These are phyloP conservation scores for Marcusenius ussheri DNA, from an alignment of 2,113 vertebrate genomes.

Conservation along the genomic window DNA sequence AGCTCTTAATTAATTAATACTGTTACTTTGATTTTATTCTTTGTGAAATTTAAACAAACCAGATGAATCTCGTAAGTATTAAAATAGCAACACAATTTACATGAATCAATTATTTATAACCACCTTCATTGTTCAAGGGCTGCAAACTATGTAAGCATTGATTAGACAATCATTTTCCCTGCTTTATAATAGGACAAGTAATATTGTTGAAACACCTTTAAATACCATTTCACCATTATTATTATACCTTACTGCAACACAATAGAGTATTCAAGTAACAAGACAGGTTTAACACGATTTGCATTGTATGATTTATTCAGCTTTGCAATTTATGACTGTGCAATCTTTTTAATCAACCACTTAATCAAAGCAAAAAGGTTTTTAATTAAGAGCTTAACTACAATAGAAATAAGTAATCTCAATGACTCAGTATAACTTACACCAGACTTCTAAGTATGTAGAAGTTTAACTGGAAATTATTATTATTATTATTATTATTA, in stretches of 20 bases:
- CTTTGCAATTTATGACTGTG: neutral
- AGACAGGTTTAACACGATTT: neutral
- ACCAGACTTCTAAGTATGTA: neutral
- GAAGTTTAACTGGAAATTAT: neutral
- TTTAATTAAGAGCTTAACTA: neutral
- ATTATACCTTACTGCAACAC: neutral
- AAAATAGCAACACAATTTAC: neutral
- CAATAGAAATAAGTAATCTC: neutral
- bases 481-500: neutral
- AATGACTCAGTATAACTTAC: neutral
- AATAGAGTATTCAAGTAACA: neutral
- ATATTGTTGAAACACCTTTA: neutral
- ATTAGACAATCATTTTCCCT: neutral
- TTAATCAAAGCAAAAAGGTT: neutral
- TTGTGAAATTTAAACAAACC: slow-evolving; percentile 5
- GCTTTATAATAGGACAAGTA: neutral
- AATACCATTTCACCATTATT: neutral
- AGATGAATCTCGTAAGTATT: neutral
- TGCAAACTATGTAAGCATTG: neutral
- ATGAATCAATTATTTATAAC: slow-evolving; percentile 1
- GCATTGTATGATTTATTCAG: neutral
- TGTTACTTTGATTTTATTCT: neutral
- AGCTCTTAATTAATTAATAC: slow-evolving; percentile 9
- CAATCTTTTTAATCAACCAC: neutral
- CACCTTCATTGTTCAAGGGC: neutral